These are phyloP conservation scores for Camponotus fellah DNA, from an alignment of 2,888 invertebrate genomes.

Conservation along the genomic window DNA sequence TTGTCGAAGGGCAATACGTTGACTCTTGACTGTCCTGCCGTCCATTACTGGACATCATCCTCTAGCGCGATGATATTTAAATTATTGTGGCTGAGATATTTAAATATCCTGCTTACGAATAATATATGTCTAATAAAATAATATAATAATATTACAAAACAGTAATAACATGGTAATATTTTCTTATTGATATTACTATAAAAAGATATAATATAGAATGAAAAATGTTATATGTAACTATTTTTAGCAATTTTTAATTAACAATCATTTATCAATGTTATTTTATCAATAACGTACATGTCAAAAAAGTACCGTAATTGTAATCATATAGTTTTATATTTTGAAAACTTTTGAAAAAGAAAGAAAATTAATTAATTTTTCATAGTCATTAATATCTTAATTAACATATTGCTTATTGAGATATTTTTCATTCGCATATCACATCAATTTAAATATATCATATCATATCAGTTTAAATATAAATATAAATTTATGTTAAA, in stretches of 20 bases:
- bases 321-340: not conserved
- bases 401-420: not conserved
- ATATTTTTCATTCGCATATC: not conserved
- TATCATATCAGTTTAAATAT: too few relatives aligned
- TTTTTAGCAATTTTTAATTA: not conserved
- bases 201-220: too few relatives aligned
- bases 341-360: not conserved
- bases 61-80: not conserved
- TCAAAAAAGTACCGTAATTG: not conserved
- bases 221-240: not conserved
- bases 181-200: too few relatives aligned
- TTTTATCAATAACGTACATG: not conserved
- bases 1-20: constrained; percentile 40
- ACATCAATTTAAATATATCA: too few relatives aligned
- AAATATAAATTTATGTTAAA: not conserved
- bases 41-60: not conserved
- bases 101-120: not conserved
- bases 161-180: too few relatives aligned
- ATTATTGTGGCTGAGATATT: not conserved
- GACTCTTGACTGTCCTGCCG: constrained; percentile 34
- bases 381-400: not conserved
- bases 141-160: not conserved
- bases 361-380: not conserved
- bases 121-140: not conserved
- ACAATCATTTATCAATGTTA: not conserved